phyloP scores from a whole-genome alignment of 1,140 invertebrate species.

The Drosophila prosaltans region DNA sequence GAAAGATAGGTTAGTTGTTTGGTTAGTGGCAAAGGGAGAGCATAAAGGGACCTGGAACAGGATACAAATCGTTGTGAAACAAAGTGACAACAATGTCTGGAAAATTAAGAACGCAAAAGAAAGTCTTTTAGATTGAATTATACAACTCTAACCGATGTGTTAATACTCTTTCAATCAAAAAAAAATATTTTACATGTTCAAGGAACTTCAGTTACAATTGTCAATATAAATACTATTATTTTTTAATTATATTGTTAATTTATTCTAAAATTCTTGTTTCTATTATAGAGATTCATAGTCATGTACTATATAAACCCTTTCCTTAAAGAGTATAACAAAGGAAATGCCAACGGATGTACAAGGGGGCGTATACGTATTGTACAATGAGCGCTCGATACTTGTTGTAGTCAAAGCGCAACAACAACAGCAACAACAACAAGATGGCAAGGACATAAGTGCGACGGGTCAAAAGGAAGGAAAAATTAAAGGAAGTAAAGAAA shows the following conservation, averaged over 20 bases:
- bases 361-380: conserved; percentile 1
- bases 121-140: background rate
- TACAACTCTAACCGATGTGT: background rate
- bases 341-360: conserved; percentile 4
- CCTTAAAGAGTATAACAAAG: background rate
- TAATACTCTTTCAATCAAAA: background rate
- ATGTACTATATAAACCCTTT: no score
- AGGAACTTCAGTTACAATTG: no score
- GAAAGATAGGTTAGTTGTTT: background rate
- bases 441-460: background rate
- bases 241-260: no score
- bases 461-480: background rate
- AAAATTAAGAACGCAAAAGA: conserved; percentile 11
- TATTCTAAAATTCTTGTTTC: no score
- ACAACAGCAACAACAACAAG: conserved; percentile 2
- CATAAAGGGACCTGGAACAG: background rate
- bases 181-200: no score
- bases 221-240: no score
- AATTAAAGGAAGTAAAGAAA: background rate
- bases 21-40: background rate
- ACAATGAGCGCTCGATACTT: conserved; percentile 9
- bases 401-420: conserved; percentile 9
- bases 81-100: conserved; percentile 10
- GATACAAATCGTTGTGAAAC: conserved; percentile 1
- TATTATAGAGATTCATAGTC: no score